Evolutionary conservation across 1,140 invertebrate species (phyloP), one percentile per base, ranked within the genome.

Genomic region (Drosophila lacteicornis): DNA sequence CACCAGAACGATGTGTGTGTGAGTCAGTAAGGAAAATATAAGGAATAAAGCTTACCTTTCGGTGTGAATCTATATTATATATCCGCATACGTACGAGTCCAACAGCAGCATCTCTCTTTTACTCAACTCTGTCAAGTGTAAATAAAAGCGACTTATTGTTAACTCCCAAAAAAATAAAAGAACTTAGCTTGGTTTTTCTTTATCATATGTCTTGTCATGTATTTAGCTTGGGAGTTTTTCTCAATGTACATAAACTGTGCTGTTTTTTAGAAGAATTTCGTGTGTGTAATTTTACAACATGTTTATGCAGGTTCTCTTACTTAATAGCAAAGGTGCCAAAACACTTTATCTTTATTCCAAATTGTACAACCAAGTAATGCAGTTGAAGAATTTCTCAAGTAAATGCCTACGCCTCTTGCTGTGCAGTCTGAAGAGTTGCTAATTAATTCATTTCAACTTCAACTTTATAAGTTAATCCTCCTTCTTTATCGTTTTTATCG

Each of bases 401-500:
- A 84, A 87, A 83, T 87, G 83, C 80, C 79, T 88, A 61, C 38
- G 25, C 27, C 27, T 45, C 43, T 38, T 46, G n/a, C 33, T 62
- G 82, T 90, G 85, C 85, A 90, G 85, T 90, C 85, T 87, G 83
- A 83, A 81, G 61, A 70, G 80, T 87, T 82, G 67, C 78, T 75
- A 50, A 68, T 86, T 68, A 43, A 45, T 77, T 77, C 27, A 62
- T 38, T 68, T 70, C 40, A 70, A 79, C 67, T 79, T 79, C 30
- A 79, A 79, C 67, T 79, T 73, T 79, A 59, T 79, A 74, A 79
- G 66, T 81, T 69, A 43, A 56, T 81, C 63, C 38, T 22, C 65
- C 40, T 71, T 19, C 33, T 63, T 63, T 42, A 27, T 62, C 59
- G 63, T 58, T 17, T n/a, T 53, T 74, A 4, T 27, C 47, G 38